Evolutionary conservation across 2,113 vertebrate species (phyloP).

Genomic region (Lota lota): DNA sequence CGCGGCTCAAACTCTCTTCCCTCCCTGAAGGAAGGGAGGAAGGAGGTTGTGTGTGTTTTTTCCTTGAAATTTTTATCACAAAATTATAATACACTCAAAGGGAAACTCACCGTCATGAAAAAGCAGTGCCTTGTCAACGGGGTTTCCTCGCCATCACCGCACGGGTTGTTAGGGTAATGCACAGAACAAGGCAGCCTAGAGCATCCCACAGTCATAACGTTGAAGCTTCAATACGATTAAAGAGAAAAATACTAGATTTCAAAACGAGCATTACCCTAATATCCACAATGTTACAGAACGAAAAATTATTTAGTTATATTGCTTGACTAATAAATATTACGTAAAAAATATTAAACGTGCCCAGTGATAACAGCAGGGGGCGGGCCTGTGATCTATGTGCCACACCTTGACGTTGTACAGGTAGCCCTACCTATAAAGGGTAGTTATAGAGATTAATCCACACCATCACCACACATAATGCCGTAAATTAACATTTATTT

Average conservation of each 20-base stretch:
- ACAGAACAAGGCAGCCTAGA: slow-evolving; percentile 58
- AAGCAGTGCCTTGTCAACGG: slow-evolving; percentile 99
- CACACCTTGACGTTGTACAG: slow-evolving; percentile 61
- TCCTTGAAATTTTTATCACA: slow-evolving; percentile 99
- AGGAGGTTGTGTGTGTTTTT: slow-evolving; percentile 95
- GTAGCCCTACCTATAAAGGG: slow-evolving; percentile 4
- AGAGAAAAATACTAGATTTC: too few species aligned
- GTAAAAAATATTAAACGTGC: slow-evolving; percentile 4
- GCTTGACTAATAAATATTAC: neutral
- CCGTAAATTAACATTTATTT: too few species aligned
- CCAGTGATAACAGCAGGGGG: slow-evolving; percentile 57
- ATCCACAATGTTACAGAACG: too few species aligned
- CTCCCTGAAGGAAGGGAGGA: slow-evolving; percentile 92
- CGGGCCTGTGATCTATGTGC: slow-evolving; percentile 47
- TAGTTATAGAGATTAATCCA: too few species aligned
- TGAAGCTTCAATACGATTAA: too few species aligned
- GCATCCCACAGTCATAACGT: slow-evolving; percentile 19
- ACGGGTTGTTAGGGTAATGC: slow-evolving; percentile 87
- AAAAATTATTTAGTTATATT: too few species aligned
- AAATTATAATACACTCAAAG: slow-evolving; percentile 99
- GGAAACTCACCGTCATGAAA: slow-evolving; percentile 99
- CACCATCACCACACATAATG: too few species aligned
- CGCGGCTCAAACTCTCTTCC: slow-evolving; percentile 84
- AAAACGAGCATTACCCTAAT: too few species aligned
- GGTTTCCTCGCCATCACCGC: slow-evolving; percentile 99